Conservation (phyloP, 2,888 invertebrate species). For the Polymixis lichenea region DNA sequence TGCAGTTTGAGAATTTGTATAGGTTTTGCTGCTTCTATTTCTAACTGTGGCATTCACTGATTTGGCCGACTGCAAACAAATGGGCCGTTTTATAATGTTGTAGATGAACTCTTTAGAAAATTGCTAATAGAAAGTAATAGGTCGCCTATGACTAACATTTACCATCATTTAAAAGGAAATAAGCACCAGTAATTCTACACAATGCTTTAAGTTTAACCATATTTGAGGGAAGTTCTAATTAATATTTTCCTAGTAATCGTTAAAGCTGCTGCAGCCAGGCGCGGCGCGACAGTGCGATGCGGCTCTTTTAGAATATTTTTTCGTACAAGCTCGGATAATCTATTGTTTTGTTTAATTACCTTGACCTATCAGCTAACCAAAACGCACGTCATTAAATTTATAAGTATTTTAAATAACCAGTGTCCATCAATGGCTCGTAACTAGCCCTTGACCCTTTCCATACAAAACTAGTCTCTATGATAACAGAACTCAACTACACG, state of each 20-base stretch:
- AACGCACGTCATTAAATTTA: neutral
- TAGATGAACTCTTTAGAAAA: neutral
- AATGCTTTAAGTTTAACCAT: neutral
- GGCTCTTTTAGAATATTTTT: no score
- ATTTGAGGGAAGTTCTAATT: neutral
- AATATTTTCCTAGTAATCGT: neutral
- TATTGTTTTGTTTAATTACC: neutral
- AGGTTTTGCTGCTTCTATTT: neutral
- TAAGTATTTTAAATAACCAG: neutral
- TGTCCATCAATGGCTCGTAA: neutral
- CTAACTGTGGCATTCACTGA: neutral
- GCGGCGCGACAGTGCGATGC: no score
- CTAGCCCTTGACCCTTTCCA: neutral
- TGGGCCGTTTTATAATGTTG: neutral
- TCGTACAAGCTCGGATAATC: neutral
- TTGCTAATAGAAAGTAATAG: neutral
- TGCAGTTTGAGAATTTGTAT: neutral
- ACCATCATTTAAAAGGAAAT: neutral
- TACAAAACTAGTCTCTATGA: neutral
- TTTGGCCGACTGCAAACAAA: neutral
- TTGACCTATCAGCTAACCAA: no score
- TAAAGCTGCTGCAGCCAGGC: no score
- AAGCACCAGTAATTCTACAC: neutral
- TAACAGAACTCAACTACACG: conserved; percentile 27
- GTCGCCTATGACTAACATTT: neutral